Evolutionary conservation across 1,140 invertebrate species (phyloP).

Genomic region (Asobara japonica): DNA sequence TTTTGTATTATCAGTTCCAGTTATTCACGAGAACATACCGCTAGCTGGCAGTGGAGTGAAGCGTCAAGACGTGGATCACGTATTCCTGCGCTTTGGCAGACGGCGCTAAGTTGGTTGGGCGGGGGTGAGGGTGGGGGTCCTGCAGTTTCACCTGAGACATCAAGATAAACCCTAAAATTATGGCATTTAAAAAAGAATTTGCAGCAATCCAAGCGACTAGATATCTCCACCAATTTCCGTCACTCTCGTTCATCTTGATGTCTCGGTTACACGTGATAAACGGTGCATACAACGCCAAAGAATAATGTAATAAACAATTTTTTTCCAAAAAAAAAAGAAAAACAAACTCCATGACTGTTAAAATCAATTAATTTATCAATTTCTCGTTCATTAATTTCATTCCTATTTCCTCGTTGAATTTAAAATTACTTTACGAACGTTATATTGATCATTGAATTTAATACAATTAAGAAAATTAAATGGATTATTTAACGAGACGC

Average conservation of each 20-base stretch:
- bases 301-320: background rate
- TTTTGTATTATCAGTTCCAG: slow-evolving; percentile 52
- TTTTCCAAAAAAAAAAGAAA: background rate
- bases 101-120: slow-evolving; percentile 63
- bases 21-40: slow-evolving; percentile 54
- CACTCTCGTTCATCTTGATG: background rate
- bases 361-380: background rate
- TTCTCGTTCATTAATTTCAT: background rate
- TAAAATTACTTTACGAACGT: slow-evolving; percentile 2
- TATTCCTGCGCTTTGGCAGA: slow-evolving; percentile 82
- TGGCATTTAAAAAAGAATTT: background rate
- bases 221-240: background rate
- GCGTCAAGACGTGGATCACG: slow-evolving; percentile 83
- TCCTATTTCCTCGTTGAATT: background rate
- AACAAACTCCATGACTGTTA: background rate
- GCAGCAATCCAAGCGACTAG: background rate
- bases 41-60: slow-evolving; percentile 72
- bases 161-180: background rate
- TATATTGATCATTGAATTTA: background rate
- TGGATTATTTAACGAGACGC: slow-evolving; percentile 19
- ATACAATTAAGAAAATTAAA: background rate
- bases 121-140: background rate
- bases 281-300: background rate
- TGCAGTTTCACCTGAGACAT: slow-evolving; percentile 16
- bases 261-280: background rate